Percentiles rank a stretch among this genome's conserved stretches.
Evolutionary conservation across 2,888 invertebrate genomes (phyloP).

Genomic region (Notocelia uddmanniana): DNA sequence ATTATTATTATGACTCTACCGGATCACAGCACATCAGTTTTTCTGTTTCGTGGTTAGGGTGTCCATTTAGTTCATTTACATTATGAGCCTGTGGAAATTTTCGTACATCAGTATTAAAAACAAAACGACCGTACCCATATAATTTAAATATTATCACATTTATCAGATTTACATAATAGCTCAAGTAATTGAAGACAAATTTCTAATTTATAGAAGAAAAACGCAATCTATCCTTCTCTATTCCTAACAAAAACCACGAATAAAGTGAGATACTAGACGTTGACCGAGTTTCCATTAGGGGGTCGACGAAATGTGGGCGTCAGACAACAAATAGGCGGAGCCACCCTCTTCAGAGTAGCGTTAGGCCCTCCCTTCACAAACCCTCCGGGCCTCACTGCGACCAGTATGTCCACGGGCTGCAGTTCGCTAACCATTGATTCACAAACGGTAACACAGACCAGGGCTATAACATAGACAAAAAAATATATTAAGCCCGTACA

Average conservation of each 20-base stretch:
- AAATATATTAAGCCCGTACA: background rate
- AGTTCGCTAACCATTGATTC: background rate
- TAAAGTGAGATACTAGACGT: constrained; percentile 30
- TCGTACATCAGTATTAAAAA: no score
- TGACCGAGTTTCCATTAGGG: background rate
- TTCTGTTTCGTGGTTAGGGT: no score
- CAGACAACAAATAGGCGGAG: constrained; percentile 43
- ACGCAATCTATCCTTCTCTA: constrained; percentile 17
- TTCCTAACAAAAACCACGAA: background rate
- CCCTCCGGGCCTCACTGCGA: constrained; percentile 40
- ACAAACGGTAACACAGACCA: background rate
- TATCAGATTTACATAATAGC: no score
- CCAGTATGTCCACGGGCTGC: background rate
- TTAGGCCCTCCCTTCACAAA: constrained; percentile 40
- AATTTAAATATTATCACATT: no score
- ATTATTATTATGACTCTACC: no score
- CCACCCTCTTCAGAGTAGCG: constrained; percentile 24
- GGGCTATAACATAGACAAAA: background rate
- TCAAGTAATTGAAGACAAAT: background rate
- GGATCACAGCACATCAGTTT: no score
- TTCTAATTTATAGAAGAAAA: background rate
- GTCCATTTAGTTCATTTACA: no score
- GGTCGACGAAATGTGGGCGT: constrained; percentile 39
- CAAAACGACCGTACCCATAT: no score
- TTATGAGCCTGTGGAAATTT: no score